A percentile compares a stretch with the other conserved stretches of the same genome.
phyloP scores from a whole-genome alignment of 1,140 invertebrate genomes.

The Drosophila asahinai region DNA sequence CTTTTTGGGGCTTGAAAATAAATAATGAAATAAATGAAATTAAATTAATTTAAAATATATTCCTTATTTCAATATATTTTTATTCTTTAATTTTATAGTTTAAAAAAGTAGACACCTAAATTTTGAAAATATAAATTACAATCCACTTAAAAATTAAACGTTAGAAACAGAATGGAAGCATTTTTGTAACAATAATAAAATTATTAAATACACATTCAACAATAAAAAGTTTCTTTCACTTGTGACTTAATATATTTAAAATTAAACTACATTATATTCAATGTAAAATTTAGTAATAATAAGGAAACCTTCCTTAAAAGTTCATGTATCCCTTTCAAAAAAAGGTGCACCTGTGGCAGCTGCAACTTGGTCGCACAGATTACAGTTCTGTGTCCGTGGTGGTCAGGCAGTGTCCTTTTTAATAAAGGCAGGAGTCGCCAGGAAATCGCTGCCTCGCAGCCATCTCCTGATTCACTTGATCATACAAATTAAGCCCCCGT shows the following conservation, averaged over 20 bases:
- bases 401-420: constrained; percentile 69
- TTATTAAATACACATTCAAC: too few relatives aligned
- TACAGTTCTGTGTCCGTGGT: constrained; percentile 39
- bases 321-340: neutral
- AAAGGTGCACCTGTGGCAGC: constrained; percentile 1
- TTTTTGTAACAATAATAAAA: too few relatives aligned
- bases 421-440: constrained; percentile 59
- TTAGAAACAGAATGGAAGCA: too few relatives aligned
- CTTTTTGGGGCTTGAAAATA: neutral
- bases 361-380: constrained; percentile 75
- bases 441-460: constrained; percentile 32
- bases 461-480: constrained; percentile 42
- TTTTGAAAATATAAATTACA: too few relatives aligned
- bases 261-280: too few relatives aligned
- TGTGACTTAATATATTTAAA: too few relatives aligned
- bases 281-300: too few relatives aligned
- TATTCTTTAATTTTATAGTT: neutral
- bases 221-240: too few relatives aligned
- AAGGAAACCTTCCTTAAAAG: neutral
- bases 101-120: neutral
- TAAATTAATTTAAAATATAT: too few relatives aligned
- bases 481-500: constrained; percentile 80
- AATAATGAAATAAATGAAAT: too few relatives aligned
- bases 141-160: too few relatives aligned
- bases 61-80: too few relatives aligned